A percentile compares a stretch with the other conserved stretches of the same genome.
Evolutionary conservation across 2,113 vertebrate genomes (phyloP).

Genomic region (Peromyscus polionotus): DNA sequence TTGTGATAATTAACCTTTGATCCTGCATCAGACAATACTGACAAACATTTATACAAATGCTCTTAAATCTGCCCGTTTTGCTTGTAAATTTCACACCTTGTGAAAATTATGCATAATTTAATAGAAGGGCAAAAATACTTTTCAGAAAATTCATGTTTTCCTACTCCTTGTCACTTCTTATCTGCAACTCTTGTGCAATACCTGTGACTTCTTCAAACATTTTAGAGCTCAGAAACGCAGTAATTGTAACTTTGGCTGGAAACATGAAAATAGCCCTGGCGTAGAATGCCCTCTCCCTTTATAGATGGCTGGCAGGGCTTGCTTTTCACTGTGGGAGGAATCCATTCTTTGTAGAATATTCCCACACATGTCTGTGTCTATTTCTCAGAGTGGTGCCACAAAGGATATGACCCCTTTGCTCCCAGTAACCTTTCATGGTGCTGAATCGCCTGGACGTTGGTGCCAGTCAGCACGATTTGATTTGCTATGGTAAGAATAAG

Average conservation of each 20-base stretch:
- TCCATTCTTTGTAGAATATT: conserved; percentile 91
- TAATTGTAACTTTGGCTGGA: conserved; percentile 75
- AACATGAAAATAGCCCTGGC: conserved; percentile 78
- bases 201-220: conserved; percentile 81
- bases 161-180: conserved; percentile 44
- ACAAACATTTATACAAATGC: conserved; percentile 43
- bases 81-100: neutral
- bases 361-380: conserved; percentile 91
- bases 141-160: conserved; percentile 74
- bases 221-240: conserved; percentile 80
- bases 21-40: neutral
- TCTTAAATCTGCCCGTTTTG: conserved; percentile 32
- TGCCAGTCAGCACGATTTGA: conserved; percentile 91
- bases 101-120: conserved; percentile 58
- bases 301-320: conserved; percentile 86
- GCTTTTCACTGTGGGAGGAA: conserved; percentile 86
- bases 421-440: conserved; percentile 90
- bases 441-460: conserved; percentile 89
- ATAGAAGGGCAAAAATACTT: conserved; percentile 47
- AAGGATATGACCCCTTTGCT: conserved; percentile 90
- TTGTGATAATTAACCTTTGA: neutral
- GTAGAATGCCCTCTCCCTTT: conserved; percentile 82
- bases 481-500: conserved; percentile 92
- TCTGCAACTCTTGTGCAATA: conserved; percentile 72
- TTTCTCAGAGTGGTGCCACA: conserved; percentile 90